Evolutionary conservation across 37 sponge, comb jelly and placozoan species (phyloP), one percentile per base, ranked within the genome.

Genomic region (Cliona cf. orientalis): DNA sequence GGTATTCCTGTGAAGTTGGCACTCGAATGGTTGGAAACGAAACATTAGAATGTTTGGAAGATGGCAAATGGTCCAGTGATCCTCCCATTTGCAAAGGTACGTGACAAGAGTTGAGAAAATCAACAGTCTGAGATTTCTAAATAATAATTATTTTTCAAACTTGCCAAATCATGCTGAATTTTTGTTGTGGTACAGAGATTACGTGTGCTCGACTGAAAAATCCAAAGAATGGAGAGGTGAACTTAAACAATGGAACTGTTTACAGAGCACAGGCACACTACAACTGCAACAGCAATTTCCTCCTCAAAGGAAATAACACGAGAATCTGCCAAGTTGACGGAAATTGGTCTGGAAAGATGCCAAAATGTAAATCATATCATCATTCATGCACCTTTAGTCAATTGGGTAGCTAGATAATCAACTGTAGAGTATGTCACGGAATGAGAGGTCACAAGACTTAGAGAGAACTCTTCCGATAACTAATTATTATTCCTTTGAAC

Each of bases 1-100:
- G 25, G 25, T 86, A 53, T 56, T 32, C 43, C 39, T 86, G 86
- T 46, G 61, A 72, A 29, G 42, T 23, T 17, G 86, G 86, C 14
- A 65, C 42, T 41, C 66, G 58, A 42, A 22, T 79, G 45, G 58
- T 11, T 17, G 86, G 86, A 6, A 23, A 56, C 25, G 3, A 0
- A 0, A 43, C n/a, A 28, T 5, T 23, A 41, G 39, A 26, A 2
- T 77, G 78, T 64, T 64, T 29, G 45, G 69, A 44, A 5, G 42
- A 45, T 49, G 77, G 85, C 35, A 23, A 21, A 29, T 84, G 76
- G 76, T 84, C 85, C 5, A 64, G 70, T 2, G 7, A 43, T 4
- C 23, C 38, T 14, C 76, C 85, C 29, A 31, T 22, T 17, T 84
- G 85, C 55, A 32, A 37, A 6, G 49, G 72, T 71, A 33, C 42